Conservation (phyloP, 2,888 invertebrate genomes). For the Acronicta psi region DNA sequence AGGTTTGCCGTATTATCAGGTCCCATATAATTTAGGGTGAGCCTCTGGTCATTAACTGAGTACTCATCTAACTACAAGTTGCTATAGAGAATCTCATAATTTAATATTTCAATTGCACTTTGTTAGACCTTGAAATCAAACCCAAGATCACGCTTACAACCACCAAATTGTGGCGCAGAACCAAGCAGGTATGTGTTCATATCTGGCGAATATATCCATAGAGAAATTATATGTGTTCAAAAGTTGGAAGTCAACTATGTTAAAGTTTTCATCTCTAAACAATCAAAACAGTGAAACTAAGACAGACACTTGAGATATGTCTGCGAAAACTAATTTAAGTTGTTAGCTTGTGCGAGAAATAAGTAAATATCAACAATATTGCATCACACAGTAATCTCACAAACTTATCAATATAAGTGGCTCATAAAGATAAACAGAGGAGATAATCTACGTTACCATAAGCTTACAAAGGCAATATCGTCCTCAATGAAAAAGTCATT, state of each 20-base stretch:
- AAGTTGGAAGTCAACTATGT: constrained; percentile 2
- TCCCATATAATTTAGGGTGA: too few relatives aligned
- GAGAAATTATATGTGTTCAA: too few relatives aligned
- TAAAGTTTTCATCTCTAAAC: constrained; percentile 17
- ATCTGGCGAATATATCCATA: too few relatives aligned
- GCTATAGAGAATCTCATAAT: too few relatives aligned
- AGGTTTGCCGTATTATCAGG: too few relatives aligned
- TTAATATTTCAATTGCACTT: too few relatives aligned
- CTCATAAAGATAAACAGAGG: constrained; percentile 18
- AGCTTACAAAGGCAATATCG: constrained; percentile 27
- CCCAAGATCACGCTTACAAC: too few relatives aligned
- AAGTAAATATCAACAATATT: constrained; percentile 60
- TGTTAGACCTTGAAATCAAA: too few relatives aligned
- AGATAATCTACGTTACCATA: constrained; percentile 27
- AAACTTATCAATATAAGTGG: constrained; percentile 25
- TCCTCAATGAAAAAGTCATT: constrained; percentile 49
- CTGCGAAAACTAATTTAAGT: constrained; percentile 71
- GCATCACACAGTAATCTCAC: constrained; percentile 40
- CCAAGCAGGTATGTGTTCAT: too few relatives aligned
- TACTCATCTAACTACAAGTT: too few relatives aligned
- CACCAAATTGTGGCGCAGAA: too few relatives aligned
- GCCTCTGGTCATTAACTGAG: too few relatives aligned
- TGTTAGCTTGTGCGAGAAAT: constrained; percentile 61
- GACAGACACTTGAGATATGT: constrained; percentile 53
- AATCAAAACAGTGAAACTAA: constrained; percentile 35